These are phyloP conservation scores for Seriola aureovittata DNA, from an alignment of 2,113 vertebrate species.

Conservation along the genomic window DNA sequence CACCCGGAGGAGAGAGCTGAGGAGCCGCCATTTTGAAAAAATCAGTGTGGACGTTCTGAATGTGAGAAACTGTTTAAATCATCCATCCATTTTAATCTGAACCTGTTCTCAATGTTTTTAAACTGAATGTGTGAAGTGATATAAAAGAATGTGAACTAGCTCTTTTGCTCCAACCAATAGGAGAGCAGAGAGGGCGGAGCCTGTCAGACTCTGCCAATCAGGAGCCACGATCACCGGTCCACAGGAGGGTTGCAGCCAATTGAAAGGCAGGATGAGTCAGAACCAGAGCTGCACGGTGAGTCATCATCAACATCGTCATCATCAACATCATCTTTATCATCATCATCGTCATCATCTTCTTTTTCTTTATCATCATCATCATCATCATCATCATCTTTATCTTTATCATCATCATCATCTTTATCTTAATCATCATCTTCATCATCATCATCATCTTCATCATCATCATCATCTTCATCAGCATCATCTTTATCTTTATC, in stretches of 20 bases:
- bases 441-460: too few species aligned
- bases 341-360: too few species aligned
- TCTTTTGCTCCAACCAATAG: constrained; percentile 63
- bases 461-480: too few species aligned
- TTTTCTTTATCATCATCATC: too few species aligned
- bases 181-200: constrained; percentile 59
- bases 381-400: too few species aligned
- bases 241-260: constrained; percentile 35
- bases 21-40: constrained; percentile 79
- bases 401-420: too few species aligned
- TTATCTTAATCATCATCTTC: too few species aligned
- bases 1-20: constrained; percentile 81
- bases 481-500: too few species aligned
- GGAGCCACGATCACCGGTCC: not conserved
- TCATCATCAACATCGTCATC: not conserved
- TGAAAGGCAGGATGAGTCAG: constrained; percentile 25
- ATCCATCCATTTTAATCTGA: not conserved
- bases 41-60: constrained; percentile 74
- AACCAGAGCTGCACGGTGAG: constrained; percentile 76
- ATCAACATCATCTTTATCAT: not conserved
- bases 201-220: constrained; percentile 59
- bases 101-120: too few species aligned
- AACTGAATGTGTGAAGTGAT: too few species aligned
- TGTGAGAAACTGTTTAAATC: constrained; percentile 71
- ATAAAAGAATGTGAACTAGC: not conserved